Evolutionary conservation across 1,140 invertebrate genomes (phyloP).

Genomic region (Penaeus japonicus): DNA sequence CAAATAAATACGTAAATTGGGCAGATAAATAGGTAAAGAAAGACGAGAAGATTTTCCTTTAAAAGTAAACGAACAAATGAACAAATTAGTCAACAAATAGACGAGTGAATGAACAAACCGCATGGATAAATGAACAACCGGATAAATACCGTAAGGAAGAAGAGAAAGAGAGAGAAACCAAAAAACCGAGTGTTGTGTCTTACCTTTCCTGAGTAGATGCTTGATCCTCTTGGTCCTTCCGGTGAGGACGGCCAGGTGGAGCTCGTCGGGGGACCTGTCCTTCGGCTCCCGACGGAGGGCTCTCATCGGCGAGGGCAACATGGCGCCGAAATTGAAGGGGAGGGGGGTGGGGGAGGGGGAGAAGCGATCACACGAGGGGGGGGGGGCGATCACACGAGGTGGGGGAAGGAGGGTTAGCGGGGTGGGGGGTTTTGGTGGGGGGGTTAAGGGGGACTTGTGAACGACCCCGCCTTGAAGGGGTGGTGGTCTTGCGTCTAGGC

Average conservation of each 20-base stretch:
- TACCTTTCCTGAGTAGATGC: conserved; percentile 38
- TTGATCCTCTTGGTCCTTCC: conserved; percentile 47
- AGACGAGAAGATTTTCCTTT: too few species aligned
- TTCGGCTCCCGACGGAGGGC: conserved; percentile 16
- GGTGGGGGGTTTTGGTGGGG: too few species aligned
- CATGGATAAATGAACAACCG: neutral
- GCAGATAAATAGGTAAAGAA: too few species aligned
- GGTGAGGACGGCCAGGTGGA: conserved; percentile 36
- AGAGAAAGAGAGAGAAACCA: neutral
- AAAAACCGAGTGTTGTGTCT: neutral
- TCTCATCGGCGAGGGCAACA: conserved; percentile 36
- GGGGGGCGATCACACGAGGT: too few species aligned
- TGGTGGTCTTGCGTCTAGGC: too few species aligned
- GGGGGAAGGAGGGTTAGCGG: too few species aligned
- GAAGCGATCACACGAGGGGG: too few species aligned
- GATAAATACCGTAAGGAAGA: neutral
- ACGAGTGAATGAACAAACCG: neutral
- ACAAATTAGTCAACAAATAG: neutral
- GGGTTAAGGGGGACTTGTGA: too few species aligned
- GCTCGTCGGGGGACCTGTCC: conserved; percentile 11
- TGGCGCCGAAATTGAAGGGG: neutral
- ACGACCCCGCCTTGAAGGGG: too few species aligned
- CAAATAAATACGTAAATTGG: too few species aligned
- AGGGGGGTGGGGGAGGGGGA: too few species aligned
- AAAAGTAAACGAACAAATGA: too few species aligned